Percentiles rank a stretch among this genome's conserved stretches.
Evolutionary conservation across 1,140 invertebrate genomes (phyloP).

Genomic region (Platyscapa corneri): DNA sequence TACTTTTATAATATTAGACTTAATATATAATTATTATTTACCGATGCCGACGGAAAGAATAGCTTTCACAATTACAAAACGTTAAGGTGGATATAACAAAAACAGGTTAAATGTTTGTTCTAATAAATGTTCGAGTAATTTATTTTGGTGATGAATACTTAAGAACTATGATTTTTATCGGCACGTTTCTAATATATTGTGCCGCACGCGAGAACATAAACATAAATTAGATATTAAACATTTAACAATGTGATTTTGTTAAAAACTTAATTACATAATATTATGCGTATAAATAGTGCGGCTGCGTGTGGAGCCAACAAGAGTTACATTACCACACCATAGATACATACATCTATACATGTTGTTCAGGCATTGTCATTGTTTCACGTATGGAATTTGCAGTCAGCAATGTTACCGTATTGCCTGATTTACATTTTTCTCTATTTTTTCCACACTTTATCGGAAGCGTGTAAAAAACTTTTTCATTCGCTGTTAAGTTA

Average conservation of each 20-base stretch:
- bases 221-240: background rate
- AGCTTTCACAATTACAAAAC: background rate
- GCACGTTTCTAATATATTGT: background rate
- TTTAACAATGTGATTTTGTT: constrained; percentile 1
- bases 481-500: background rate
- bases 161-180: background rate
- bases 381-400: background rate
- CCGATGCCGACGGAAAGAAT: background rate
- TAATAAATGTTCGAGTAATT: background rate
- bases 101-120: background rate
- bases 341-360: constrained; percentile 7
- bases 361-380: background rate
- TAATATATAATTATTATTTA: background rate
- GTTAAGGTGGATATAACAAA: background rate
- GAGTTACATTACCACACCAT: background rate
- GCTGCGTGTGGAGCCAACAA: background rate
- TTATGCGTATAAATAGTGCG: background rate
- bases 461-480: background rate
- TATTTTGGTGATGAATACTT: background rate
- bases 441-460: background rate
- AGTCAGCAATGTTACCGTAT: background rate
- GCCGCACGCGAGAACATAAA: background rate
- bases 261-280: constrained; percentile 10
- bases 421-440: background rate
- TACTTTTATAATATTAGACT: background rate